Conservation (phyloP, 2,113 vertebrate species). For the Colossoma macropomum region DNA sequence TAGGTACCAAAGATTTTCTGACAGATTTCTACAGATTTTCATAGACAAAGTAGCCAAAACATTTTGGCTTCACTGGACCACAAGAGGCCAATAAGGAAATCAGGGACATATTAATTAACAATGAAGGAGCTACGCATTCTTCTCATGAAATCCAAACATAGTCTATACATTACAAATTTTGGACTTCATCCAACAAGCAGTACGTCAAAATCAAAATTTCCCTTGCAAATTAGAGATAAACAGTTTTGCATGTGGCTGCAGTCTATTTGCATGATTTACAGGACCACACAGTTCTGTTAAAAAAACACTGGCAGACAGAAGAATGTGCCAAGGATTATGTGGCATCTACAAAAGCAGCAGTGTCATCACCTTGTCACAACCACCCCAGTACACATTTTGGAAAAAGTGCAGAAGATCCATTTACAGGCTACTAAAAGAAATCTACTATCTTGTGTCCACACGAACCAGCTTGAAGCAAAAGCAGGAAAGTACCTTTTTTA, state of each 20-base stretch:
- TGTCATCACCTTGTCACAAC: background rate
- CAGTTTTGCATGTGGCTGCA: background rate
- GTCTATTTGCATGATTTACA: constrained; percentile 28
- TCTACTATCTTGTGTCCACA: background rate
- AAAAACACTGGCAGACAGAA: background rate
- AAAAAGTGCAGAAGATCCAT: background rate
- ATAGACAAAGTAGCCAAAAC: background rate
- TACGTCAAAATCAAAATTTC: constrained; percentile 47
- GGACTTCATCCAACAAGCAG: constrained; percentile 39
- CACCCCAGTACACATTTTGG: background rate
- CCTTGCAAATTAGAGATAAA: constrained; percentile 42
- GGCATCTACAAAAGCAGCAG: background rate
- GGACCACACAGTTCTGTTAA: constrained; percentile 4
- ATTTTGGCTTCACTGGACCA: background rate
- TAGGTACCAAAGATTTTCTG: background rate
- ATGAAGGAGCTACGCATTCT: constrained; percentile 42
- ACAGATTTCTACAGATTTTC: background rate
- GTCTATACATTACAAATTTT: background rate
- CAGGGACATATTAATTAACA: constrained; percentile 9
- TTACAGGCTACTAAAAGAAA: constrained; percentile 36
- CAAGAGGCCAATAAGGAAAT: background rate
- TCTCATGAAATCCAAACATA: background rate
- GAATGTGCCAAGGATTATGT: background rate
- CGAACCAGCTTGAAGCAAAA: constrained; percentile 29
- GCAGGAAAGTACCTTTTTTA: constrained; percentile 43